Conservation (phyloP, 2,888 invertebrate species). For the Xanthorhoe spadicearia region DNA sequence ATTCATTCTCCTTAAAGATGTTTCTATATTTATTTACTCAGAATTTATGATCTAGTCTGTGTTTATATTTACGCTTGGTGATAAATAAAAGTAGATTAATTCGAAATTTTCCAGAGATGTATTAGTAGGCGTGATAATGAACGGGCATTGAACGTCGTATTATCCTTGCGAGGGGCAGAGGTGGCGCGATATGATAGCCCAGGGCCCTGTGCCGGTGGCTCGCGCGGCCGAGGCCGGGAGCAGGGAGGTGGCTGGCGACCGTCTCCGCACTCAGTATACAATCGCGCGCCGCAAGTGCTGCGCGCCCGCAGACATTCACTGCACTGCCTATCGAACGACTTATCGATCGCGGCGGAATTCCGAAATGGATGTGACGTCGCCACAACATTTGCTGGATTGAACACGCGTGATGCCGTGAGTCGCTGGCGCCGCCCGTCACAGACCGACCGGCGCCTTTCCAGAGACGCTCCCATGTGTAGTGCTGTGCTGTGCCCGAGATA, state of each 20-base stretch:
- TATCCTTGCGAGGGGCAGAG: conserved; percentile 77
- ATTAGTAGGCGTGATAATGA: conserved; percentile 60
- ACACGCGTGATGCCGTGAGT: conserved; percentile 62
- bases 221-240: conserved; percentile 75
- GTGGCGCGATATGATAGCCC: conserved; percentile 74
- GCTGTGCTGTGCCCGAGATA: conserved; percentile 71
- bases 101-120: conserved; percentile 36
- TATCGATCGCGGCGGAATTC: conserved; percentile 69
- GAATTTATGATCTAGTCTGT: conserved; percentile 10
- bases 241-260: conserved; percentile 72
- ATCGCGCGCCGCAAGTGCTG: conserved; percentile 78
- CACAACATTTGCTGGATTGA: conserved; percentile 59
- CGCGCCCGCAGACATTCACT: conserved; percentile 75
- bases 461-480: conserved; percentile 61
- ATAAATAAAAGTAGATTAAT: conserved; percentile 32
- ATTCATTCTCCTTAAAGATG: conserved; percentile 12
- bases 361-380: conserved; percentile 67
- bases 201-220: conserved; percentile 57
- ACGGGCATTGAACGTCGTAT: conserved; percentile 70
- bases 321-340: conserved; percentile 62
- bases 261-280: conserved; percentile 73
- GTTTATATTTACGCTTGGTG: conserved; percentile 26
- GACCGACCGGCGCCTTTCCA: conserved; percentile 72
- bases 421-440: conserved; percentile 61
- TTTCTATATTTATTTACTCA: conserved; percentile 34